These are phyloP conservation scores for Acanthisitta chloris DNA, from an alignment of 2,113 vertebrate genomes.

Conservation along the genomic window DNA sequence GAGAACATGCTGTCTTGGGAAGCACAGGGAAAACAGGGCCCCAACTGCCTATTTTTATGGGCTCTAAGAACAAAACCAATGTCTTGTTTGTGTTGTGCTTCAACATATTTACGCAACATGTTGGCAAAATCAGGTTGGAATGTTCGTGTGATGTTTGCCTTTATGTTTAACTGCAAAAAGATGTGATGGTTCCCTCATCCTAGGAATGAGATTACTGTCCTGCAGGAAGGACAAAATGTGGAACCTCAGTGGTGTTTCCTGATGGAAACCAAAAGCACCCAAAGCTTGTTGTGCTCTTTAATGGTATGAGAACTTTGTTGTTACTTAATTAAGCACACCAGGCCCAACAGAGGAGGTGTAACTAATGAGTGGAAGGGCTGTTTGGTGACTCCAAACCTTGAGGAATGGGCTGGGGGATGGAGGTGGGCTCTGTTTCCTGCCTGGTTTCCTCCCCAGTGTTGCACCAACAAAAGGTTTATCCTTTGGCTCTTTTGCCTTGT, in stretches of 20 bases:
- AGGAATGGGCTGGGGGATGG: background rate
- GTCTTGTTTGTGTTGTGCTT: fast-evolving
- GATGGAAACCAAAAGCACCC: too few species aligned
- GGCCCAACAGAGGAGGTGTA: background rate
- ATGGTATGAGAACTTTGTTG: background rate
- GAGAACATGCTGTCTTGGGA: background rate
- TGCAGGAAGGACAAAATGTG: too few species aligned
- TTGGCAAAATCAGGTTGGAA: background rate
- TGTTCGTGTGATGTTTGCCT: background rate
- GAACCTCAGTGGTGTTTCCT: background rate
- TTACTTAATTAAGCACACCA: background rate
- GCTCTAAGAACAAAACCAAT: background rate
- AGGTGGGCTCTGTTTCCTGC: fast-evolving
- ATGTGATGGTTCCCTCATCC: background rate
- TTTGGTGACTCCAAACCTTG: background rate
- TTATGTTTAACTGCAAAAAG: background rate
- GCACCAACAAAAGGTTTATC: too few species aligned
- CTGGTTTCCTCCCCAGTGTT: fast-evolving
- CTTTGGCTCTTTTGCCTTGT: background rate
- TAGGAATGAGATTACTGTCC: background rate
- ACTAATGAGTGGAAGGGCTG: background rate
- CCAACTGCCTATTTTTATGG: background rate
- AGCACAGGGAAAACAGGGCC: fast-evolving
- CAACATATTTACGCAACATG: fast-evolving
- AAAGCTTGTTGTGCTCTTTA: background rate